Base-by-base conservation (phyloP, 2,113 vertebrate species). In the Rhabdomys dilectus region DNA sequence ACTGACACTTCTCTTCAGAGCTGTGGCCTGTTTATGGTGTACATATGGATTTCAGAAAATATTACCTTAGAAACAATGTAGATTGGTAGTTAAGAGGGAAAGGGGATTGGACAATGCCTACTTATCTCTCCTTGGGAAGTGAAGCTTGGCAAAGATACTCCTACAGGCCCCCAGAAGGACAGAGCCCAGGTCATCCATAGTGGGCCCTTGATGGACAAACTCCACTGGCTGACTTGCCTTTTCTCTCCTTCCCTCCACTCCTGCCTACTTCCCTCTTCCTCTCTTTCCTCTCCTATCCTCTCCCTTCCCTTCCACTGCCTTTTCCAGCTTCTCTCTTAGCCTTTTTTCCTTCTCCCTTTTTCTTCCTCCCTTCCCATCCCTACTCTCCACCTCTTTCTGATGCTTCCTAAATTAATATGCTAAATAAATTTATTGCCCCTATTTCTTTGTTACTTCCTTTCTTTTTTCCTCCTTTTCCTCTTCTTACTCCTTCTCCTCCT, bases 371-470 rank as follows among this genome's bases (percentile, higher is more conserved):
- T 66, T 39, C 24, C 36, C 9, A 1, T 31, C 15, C 91, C 53
- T 39, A 39, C n/a, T 60, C 68, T 22, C 9, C 0, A 2, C 0
- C 21, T 5, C 5, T 15, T 29, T 4, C 48, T 58, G 21, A 26
- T 58, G 5, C 12, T 85, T 93, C 70, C 62, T 45, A 82, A 36
- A 17, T 72, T 39, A 22, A 60, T 29, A 7, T 62, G 70, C 45
- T 53, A 58, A 36, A 66, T 39, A 75, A 80, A 64, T 0, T 16
- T 78, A 7, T 24, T 64, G 53, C 85, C 39, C 42, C 24, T 66
- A 48, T 22, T 48, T 12, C 17, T 45, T 34, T 66, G 36, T 26
- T 78, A 17, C 48, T 58, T 82, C 53, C 21, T 81, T 81, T 19
- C 11, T 81, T 58, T 36, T 3, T 39, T 39, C 53, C 22, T 39